These are phyloP conservation scores for Zaprionus lineosus DNA, from an alignment of 2,888 invertebrate genomes.

Conservation along the genomic window DNA sequence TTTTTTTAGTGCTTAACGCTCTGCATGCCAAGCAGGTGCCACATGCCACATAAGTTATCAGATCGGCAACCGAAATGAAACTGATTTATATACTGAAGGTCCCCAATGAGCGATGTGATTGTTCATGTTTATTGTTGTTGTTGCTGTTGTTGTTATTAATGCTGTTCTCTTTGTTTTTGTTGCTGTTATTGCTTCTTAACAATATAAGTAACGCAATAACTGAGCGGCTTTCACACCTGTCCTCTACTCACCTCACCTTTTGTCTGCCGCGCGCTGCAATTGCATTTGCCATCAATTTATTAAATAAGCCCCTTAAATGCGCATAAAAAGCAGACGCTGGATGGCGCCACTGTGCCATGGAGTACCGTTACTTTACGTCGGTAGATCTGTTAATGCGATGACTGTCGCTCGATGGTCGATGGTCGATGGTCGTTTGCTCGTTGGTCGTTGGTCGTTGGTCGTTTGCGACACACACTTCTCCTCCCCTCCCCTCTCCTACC, in stretches of 20 bases:
- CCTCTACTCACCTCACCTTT: neutral
- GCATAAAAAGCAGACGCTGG: conserved; percentile 62
- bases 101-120: conserved; percentile 37
- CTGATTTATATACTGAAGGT: conserved; percentile 67
- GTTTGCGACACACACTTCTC: no score
- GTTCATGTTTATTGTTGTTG: neutral
- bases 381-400: conserved; percentile 72
- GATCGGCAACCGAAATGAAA: conserved; percentile 48
- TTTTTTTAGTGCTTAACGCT: conserved; percentile 72
- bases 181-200: conserved; percentile 16
- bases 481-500: neutral
- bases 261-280: conserved; percentile 15
- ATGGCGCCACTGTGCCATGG: conserved; percentile 45
- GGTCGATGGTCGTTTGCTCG: neutral
- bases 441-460: no score
- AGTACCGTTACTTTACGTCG: conserved; percentile 69
- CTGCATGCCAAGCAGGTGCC: conserved; percentile 75
- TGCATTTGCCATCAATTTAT: conserved; percentile 68
- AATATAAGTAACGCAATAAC: conserved; percentile 35
- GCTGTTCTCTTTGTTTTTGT: no score
- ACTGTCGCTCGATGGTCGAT: conserved; percentile 29
- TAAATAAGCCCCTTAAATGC: conserved; percentile 59
- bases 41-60: conserved; percentile 68
- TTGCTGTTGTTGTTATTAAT: neutral
- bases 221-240: conserved; percentile 31